These are phyloP conservation scores for Drosophila nannoptera DNA, from an alignment of 1,140 invertebrate species.

Conservation along the genomic window DNA sequence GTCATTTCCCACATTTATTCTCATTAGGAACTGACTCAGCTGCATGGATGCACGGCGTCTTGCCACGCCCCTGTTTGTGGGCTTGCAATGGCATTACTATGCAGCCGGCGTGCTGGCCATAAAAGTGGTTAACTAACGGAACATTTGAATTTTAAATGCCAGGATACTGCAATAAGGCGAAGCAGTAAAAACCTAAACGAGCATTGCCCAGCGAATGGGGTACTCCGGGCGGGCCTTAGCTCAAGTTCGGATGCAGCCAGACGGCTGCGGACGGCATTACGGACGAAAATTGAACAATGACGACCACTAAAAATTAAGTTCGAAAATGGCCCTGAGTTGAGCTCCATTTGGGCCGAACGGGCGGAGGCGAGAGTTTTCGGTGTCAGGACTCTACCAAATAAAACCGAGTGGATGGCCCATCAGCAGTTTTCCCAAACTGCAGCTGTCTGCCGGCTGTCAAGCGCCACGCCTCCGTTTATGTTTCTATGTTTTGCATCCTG, in stretches of 20 bases:
- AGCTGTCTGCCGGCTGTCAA: conserved; percentile 64
- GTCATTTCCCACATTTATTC: background rate
- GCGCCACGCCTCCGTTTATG: conserved; percentile 1
- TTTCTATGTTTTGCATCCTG: background rate
- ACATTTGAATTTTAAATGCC: conserved; percentile 59
- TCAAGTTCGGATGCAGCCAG: background rate
- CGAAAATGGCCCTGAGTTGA: conserved; percentile 56
- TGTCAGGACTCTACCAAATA: conserved; percentile 41
- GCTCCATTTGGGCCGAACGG: conserved; percentile 13
- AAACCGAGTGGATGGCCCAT: conserved; percentile 69
- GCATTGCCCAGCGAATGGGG: conserved; percentile 3
- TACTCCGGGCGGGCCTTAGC: conserved; percentile 6
- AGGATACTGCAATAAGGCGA: conserved; percentile 55
- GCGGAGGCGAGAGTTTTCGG: conserved; percentile 5
- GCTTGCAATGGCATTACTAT: conserved; percentile 32
- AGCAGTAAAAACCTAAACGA: background rate
- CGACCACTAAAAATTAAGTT: conserved; percentile 55
- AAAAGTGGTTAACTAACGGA: conserved; percentile 49
- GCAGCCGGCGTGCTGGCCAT: conserved; percentile 39
- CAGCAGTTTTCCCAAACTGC: conserved; percentile 64
- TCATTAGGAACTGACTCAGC: conserved; percentile 4
- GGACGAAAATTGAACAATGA: conserved; percentile 49
- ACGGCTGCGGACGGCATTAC: conserved; percentile 2
- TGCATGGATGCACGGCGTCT: background rate
- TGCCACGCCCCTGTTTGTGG: background rate